phyloP scores from a whole-genome alignment of 2,113 vertebrate genomes.

The Aegotheles bennettii region DNA sequence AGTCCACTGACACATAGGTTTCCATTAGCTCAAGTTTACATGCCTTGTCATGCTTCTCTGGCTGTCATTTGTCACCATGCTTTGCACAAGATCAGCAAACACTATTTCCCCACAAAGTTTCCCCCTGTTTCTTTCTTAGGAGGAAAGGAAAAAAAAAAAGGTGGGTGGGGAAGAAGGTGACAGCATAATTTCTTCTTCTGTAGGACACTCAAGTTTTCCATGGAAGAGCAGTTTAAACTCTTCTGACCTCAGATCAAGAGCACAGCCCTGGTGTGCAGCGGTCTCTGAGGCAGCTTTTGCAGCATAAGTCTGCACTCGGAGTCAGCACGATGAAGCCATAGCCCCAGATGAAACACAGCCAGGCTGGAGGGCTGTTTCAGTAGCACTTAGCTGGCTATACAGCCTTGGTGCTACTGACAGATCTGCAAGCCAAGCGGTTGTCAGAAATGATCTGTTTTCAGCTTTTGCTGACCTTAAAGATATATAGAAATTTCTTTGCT shows the following conservation, averaged over 20 bases:
- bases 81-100: slow-evolving; percentile 28
- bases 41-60: slow-evolving; percentile 33
- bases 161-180: not conserved
- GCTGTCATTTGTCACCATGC: not conserved
- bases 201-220: not conserved
- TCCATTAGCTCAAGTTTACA: slow-evolving; percentile 53
- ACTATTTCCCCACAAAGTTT: not conserved
- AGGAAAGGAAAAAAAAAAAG: not conserved
- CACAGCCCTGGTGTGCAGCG: not conserved
- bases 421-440: not conserved
- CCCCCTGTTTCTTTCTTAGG: not conserved
- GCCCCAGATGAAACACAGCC: not conserved
- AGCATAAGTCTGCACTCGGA: not conserved
- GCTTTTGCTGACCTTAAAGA: not conserved
- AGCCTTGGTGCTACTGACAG: not conserved
- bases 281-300: not conserved
- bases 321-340: not conserved
- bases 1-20: slow-evolving; percentile 8
- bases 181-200: not conserved
- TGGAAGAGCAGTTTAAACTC: not conserved
- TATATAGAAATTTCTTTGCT: not conserved
- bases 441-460: not conserved
- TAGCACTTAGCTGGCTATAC: not conserved
- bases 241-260: not conserved
- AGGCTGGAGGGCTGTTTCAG: not conserved